Conservation (phyloP, 2,113 vertebrate genomes). For the Lepus timidus region DNA sequence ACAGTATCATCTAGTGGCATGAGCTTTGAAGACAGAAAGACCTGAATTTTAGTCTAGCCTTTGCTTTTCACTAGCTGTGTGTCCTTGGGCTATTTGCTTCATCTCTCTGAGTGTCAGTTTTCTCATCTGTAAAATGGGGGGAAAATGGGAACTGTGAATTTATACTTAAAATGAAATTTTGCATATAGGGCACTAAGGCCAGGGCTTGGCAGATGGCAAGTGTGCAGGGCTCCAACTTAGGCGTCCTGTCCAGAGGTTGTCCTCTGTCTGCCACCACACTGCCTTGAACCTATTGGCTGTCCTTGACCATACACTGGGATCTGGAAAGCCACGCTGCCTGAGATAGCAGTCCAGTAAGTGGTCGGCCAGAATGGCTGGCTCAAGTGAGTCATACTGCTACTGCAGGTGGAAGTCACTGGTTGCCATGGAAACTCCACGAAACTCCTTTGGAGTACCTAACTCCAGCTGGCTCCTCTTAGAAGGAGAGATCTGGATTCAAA, state of each 20-base stretch:
- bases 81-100: neutral
- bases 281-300: neutral
- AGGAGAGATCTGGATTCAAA: neutral
- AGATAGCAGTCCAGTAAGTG: neutral
- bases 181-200: neutral
- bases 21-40: neutral
- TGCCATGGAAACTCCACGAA: neutral
- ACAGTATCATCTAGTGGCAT: neutral
- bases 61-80: neutral
- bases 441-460: neutral
- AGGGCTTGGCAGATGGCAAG: neutral
- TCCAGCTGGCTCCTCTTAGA: neutral
- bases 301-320: neutral
- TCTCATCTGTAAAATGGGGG: neutral
- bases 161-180: neutral
- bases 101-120: neutral
- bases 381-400: neutral
- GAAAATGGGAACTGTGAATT: neutral
- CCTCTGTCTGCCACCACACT: accelerated
- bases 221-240: neutral
- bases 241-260: neutral
- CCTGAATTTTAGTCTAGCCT: neutral
- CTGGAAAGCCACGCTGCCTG: neutral
- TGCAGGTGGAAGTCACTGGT: neutral
- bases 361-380: neutral